phyloP scores from a whole-genome alignment of 2,888 invertebrate genomes.

The Tanytarsus gracilentus region DNA sequence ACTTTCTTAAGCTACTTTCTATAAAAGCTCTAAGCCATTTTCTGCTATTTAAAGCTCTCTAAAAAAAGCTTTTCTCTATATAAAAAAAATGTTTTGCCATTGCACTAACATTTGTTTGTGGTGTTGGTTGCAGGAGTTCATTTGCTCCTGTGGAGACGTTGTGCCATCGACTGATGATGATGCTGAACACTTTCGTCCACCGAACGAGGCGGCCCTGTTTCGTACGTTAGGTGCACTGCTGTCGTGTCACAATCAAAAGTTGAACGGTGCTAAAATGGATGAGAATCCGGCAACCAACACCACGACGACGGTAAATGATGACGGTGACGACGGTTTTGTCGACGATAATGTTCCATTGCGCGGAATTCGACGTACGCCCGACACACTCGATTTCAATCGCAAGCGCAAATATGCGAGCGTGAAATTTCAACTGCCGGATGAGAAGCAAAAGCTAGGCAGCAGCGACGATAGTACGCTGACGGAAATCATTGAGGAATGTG shows the following conservation, averaged over 20 bases:
- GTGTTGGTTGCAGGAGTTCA: conserved; percentile 57
- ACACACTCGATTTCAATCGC: conserved; percentile 29
- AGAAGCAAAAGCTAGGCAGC: not conserved
- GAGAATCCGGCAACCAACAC: conserved; percentile 33
- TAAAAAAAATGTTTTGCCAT: not conserved
- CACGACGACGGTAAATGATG: conserved; percentile 27
- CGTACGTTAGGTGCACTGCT: conserved; percentile 41
- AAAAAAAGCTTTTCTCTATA: not conserved
- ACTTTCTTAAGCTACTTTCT: not conserved
- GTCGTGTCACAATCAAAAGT: conserved; percentile 32
- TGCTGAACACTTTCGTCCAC: conserved; percentile 32
- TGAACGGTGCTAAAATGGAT: not conserved
- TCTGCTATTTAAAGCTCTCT: not conserved
- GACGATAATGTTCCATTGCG: not conserved
- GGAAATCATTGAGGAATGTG: conserved; percentile 31
- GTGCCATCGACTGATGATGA: conserved; percentile 38
- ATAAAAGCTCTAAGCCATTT: not conserved
- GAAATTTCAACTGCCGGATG: conserved; percentile 22
- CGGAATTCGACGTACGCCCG: conserved; percentile 20
- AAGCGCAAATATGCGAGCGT: conserved; percentile 28
- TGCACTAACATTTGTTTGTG: conserved; percentile 35
- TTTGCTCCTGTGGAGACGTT: conserved; percentile 55
- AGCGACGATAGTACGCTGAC: conserved; percentile 25
- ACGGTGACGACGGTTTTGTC: conserved; percentile 28
- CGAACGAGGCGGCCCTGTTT: conserved; percentile 39